Base-by-base conservation (phyloP, 64 coral and sea anemone genomes). In the Montipora cactus region DNA sequence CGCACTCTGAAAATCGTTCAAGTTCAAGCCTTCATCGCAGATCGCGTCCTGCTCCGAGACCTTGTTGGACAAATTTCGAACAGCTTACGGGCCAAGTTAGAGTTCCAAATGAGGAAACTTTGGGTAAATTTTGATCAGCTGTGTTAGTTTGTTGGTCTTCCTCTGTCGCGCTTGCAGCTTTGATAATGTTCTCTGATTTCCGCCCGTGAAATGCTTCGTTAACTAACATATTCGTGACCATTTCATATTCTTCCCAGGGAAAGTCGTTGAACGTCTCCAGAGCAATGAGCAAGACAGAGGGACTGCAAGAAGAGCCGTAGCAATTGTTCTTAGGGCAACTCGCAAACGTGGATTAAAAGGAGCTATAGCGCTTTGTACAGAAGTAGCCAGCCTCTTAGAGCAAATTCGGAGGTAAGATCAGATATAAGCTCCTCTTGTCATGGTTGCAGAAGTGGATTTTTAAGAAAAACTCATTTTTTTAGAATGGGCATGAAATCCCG, bases 351-450 rank as follows among this genome's bases (percentile, higher is more conserved):
- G 64, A 1, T 5, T 86, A 0, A 49, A 49, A 47, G 82, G 82
- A 70, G 82, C 82, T 49, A 44, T 86, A 8, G 45, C 82, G 5
- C 16, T 86, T 23, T 86, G 82, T 8, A 86, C 82, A 1, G 82
- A 86, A 22, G 62, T 86, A 7, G 18, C 82, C 4, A 72, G 67
- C 19, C 82, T 86, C 48, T 21, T 86, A 8, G 13, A 72, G 62
- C 5, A 49, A 8, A 86, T 49, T 66, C 62, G 66, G 19, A 86
- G 82, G 82, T 86, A 86, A 5, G 28, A 8, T 37, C 14, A 8
- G 11, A 86, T 13, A 71, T 51, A 49, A 3, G 3, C 20, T 22
- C 21, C 5, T 71, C 8, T 19, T 5, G 64, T 57, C 53, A 57
- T 8, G 10, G 10, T 57, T 57, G 6, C 10, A 57, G 53, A 8